These are phyloP conservation scores for Dryadula phaetusa DNA, from an alignment of 2,888 invertebrate genomes.

Conservation along the genomic window DNA sequence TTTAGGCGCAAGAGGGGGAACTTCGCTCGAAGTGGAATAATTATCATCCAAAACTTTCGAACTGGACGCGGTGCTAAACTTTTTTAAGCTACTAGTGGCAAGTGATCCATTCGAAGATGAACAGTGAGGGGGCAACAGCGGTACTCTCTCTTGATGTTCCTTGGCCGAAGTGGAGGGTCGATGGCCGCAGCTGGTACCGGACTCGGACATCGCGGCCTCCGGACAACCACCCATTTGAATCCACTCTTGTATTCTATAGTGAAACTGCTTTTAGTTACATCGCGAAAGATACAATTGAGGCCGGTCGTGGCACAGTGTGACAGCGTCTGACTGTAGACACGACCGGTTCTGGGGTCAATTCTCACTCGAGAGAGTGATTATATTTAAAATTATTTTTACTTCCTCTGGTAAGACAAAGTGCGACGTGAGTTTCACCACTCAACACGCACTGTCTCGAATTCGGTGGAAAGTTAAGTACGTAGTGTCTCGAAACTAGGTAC, in stretches of 20 bases:
- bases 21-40: conserved; percentile 75
- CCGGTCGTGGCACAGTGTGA: no score
- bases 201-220: conserved; percentile 64
- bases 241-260: conserved; percentile 67
- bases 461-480: no score
- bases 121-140: conserved; percentile 74
- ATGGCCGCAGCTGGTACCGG: conserved; percentile 64
- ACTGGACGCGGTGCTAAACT: conserved; percentile 68
- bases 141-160: conserved; percentile 73
- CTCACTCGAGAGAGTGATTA: no score
- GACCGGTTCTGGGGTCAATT: no score
- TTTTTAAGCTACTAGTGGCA: conserved; percentile 73
- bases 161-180: conserved; percentile 62
- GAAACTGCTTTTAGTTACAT: not conserved
- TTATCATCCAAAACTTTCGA: conserved; percentile 68
- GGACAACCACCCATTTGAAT: conserved; percentile 75
- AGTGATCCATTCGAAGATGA: conserved; percentile 78
- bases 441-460: no score
- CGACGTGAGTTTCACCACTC: no score
- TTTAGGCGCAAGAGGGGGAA: conserved; percentile 73
- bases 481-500: no score
- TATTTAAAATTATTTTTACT: no score
- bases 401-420: no score
- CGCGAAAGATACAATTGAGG: no score
- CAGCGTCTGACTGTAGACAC: no score